Conservation (phyloP, 2,888 invertebrate genomes). For the Electrophaes corylata region DNA sequence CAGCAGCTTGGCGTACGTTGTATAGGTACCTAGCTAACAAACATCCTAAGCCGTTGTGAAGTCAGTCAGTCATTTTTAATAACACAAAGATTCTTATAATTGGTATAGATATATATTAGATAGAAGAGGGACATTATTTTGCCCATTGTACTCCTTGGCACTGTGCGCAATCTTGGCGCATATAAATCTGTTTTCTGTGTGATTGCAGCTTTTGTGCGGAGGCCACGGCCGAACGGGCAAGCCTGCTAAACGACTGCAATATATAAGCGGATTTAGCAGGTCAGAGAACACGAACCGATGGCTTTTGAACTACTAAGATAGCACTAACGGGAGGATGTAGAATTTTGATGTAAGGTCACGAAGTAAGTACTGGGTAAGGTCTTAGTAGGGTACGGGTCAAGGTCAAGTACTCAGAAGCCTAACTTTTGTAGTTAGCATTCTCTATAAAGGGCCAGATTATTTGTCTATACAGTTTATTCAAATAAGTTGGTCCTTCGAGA, state of each 20-base stretch:
- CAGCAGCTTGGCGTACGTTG: no score
- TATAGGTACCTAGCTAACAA: no score
- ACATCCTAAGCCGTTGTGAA: no score
- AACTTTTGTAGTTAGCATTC: background rate
- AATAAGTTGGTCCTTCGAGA: conserved; percentile 5
- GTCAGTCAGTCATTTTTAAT: no score
- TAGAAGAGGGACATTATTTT: no score
- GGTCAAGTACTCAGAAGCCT: background rate
- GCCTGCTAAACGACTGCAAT: conserved; percentile 47
- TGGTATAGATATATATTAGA: no score
- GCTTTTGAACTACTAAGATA: conserved; percentile 48
- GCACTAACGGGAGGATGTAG: conserved; percentile 35
- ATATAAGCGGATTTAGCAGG: conserved; percentile 57
- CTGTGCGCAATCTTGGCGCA: no score
- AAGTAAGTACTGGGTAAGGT: conserved; percentile 1
- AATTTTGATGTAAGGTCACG: conserved; percentile 28
- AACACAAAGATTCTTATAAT: no score
- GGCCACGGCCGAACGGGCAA: conserved; percentile 43
- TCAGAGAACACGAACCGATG: conserved; percentile 45
- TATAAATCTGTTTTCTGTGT: conserved; percentile 9
- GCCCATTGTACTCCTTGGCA: background rate
- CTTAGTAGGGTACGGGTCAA: background rate
- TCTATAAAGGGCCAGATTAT: background rate
- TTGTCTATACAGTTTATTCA: background rate
- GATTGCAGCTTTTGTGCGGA: conserved; percentile 31